These are phyloP conservation scores for Pavo muticus DNA, from an alignment of 2,113 vertebrate genomes.

Conservation along the genomic window DNA sequence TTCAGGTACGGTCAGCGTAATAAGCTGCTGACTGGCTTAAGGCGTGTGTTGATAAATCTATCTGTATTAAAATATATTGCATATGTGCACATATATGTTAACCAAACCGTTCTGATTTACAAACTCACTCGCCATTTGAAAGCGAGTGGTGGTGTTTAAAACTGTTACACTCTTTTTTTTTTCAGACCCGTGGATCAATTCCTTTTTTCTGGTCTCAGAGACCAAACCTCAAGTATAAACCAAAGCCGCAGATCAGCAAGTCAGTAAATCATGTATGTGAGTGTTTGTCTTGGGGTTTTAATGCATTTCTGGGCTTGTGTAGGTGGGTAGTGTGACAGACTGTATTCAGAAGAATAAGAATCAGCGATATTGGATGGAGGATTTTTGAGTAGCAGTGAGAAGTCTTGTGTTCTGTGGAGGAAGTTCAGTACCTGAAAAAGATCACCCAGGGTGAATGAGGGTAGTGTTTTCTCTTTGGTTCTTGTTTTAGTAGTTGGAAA, in stretches of 20 bases:
- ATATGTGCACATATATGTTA: too few species aligned
- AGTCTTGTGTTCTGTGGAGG: background rate
- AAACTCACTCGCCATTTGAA: too few species aligned
- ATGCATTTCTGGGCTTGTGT: background rate
- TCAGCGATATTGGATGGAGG: background rate
- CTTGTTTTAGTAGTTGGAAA: background rate
- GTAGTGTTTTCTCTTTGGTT: background rate
- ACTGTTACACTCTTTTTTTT: conserved; percentile 5
- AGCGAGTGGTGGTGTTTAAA: background rate
- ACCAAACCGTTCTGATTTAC: background rate
- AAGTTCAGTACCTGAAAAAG: background rate
- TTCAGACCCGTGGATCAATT: conserved; percentile 94
- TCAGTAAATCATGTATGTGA: conserved; percentile 89
- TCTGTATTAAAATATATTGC: background rate
- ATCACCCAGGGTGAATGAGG: background rate
- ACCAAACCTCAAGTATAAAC: conserved; percentile 96
- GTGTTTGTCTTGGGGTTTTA: background rate
- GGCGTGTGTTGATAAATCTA: background rate
- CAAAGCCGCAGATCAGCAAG: conserved; percentile 95
- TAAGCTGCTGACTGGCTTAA: background rate
- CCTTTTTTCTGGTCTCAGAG: conserved; percentile 97
- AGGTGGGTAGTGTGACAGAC: background rate
- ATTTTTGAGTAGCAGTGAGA: background rate
- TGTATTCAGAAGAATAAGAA: background rate
- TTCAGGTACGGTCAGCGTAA: conserved; percentile 79